Evolutionary conservation across 2,888 invertebrate species (phyloP).

Genomic region (Pycnomerus fuliginosus): DNA sequence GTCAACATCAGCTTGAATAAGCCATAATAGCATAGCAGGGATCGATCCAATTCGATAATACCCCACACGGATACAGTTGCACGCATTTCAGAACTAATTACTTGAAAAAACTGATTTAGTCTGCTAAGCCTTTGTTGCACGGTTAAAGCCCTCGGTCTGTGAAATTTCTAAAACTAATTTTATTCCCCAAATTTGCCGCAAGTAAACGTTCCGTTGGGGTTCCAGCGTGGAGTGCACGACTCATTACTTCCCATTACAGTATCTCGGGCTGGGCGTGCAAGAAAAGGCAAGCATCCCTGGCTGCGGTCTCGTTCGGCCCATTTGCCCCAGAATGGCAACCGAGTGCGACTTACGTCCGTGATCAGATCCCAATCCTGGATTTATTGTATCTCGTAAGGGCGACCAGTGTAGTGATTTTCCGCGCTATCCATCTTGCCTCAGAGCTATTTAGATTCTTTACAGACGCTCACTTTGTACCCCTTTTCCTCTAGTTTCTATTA

Average conservation of each 20-base stretch:
- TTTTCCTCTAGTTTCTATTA: constrained; percentile 35
- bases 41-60: no score
- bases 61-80: no score
- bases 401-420: constrained; percentile 48
- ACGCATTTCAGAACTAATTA: no score
- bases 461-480: constrained; percentile 12
- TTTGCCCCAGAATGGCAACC: constrained; percentile 10
- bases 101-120: no score
- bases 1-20: no score
- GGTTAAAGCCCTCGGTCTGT: no score
- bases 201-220: constrained; percentile 28
- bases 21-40: no score
- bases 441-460: constrained; percentile 41
- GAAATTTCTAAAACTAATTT: constrained; percentile 28
- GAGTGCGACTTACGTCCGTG: constrained; percentile 22
- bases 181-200: constrained; percentile 26
- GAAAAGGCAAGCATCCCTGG: constrained; percentile 28
- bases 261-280: constrained; percentile 27
- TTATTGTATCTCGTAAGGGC: constrained; percentile 45
- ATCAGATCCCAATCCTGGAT: constrained; percentile 37
- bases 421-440: constrained; percentile 42
- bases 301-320: constrained; percentile 14
- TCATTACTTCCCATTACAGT: constrained; percentile 40
- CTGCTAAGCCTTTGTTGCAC: no score
- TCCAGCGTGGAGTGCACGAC: constrained; percentile 26